These are phyloP conservation scores for Sinella curviseta DNA, from an alignment of 1,140 invertebrate species.

Conservation along the genomic window DNA sequence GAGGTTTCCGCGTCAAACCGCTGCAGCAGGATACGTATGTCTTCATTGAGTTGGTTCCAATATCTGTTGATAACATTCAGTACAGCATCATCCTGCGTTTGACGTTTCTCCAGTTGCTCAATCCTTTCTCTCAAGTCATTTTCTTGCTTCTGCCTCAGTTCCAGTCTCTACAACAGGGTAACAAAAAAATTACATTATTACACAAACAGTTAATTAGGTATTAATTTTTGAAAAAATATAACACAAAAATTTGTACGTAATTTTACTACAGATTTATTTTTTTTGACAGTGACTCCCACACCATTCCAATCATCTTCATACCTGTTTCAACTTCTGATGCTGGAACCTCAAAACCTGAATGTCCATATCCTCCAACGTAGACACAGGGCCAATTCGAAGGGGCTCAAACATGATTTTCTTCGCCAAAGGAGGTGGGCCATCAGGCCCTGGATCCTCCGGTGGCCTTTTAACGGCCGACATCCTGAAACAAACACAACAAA, in stretches of 20 bases:
- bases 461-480: constrained; percentile 39
- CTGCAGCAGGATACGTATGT: constrained; percentile 88
- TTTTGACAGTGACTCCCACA: too few species aligned
- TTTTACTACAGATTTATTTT: not conserved
- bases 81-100: constrained; percentile 96
- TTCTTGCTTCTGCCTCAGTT: constrained; percentile 85
- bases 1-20: constrained; percentile 96
- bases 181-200: constrained; percentile 36
- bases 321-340: constrained; percentile 93
- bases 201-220: not conserved
- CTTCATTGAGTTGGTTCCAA: constrained; percentile 97
- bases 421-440: constrained; percentile 52
- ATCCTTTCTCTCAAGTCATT: constrained; percentile 86
- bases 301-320: constrained; percentile 54
- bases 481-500: constrained; percentile 24
- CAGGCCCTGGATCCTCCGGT: constrained; percentile 36
- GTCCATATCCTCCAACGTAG: constrained; percentile 94
- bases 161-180: constrained; percentile 67
- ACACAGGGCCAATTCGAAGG: constrained; percentile 85
- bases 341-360: constrained; percentile 95
- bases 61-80: constrained; percentile 96
- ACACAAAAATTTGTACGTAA: not conserved
- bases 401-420: constrained; percentile 95
- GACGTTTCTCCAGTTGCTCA: constrained; percentile 93
- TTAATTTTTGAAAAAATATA: not conserved